phyloP scores from a whole-genome alignment of 2,888 invertebrate species.

The Masnerella sp. region DNA sequence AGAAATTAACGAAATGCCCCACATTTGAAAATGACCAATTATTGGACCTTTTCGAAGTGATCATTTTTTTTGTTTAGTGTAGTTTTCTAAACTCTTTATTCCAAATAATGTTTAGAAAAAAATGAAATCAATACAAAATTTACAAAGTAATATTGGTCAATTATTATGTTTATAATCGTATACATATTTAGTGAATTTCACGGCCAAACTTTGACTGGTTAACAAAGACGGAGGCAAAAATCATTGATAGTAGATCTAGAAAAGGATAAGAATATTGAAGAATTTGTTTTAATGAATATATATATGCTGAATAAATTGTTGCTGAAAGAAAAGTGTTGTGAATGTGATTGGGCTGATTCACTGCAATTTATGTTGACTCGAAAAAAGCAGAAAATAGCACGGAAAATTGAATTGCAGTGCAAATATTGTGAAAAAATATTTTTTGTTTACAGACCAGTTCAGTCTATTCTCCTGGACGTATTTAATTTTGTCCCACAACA shows the following conservation, averaged over 20 bases:
- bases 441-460: constrained; percentile 3
- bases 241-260: not conserved
- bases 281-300: constrained; percentile 10
- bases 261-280: constrained; percentile 4
- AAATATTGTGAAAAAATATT: not conserved
- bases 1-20: too few relatives aligned
- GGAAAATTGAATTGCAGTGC: constrained; percentile 19
- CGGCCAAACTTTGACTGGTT: constrained; percentile 2
- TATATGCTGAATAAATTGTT: constrained; percentile 17
- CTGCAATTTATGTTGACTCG: constrained; percentile 11
- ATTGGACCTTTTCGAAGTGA: too few relatives aligned
- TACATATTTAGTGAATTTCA: constrained; percentile 4
- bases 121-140: too few relatives aligned
- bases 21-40: too few relatives aligned
- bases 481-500: not conserved
- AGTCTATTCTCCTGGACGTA: constrained; percentile 1
- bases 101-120: too few relatives aligned
- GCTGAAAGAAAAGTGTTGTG: constrained; percentile 20
- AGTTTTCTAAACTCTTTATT: too few relatives aligned
- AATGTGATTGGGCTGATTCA: constrained; percentile 8
- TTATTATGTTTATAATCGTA: too few relatives aligned
- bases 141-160: too few relatives aligned
- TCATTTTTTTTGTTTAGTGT: too few relatives aligned
- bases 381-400: constrained; percentile 6
- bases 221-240: constrained; percentile 7